Percentiles rank a stretch among this genome's conserved stretches.
These are phyloP conservation scores for Aphelenchoides fujianensis DNA, from an alignment of 1,140 invertebrate species.

Conservation along the genomic window DNA sequence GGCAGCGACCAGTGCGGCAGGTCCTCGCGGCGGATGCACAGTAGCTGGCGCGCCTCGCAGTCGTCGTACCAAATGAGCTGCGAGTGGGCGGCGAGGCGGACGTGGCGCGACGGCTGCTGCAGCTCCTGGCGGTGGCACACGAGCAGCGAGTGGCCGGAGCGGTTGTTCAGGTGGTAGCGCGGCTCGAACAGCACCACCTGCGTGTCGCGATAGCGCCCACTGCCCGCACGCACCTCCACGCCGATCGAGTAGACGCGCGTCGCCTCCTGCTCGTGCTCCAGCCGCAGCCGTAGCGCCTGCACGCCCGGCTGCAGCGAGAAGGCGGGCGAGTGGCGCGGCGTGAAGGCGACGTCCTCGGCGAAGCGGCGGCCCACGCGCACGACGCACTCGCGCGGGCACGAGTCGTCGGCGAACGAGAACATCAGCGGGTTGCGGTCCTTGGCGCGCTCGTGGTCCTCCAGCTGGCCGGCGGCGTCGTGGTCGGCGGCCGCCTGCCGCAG, in stretches of 20 bases:
- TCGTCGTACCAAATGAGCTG: slow-evolving; percentile 73
- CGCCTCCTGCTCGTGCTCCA: slow-evolving; percentile 69
- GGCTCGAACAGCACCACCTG: slow-evolving; percentile 88
- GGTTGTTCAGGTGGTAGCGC: slow-evolving; percentile 86
- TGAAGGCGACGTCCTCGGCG: slow-evolving; percentile 57
- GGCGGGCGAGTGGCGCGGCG: slow-evolving; percentile 61
- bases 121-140: slow-evolving; percentile 75
- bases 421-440: slow-evolving; percentile 85
- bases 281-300: slow-evolving; percentile 69
- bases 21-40: slow-evolving; percentile 78
- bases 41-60: slow-evolving; percentile 73
- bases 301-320: slow-evolving; percentile 78
- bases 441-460: slow-evolving; percentile 72
- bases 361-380: slow-evolving; percentile 72
- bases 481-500: no score
- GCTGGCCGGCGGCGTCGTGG: no score
- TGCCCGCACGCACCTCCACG: slow-evolving; percentile 73
- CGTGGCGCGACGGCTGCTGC: slow-evolving; percentile 38
- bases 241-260: slow-evolving; percentile 72
- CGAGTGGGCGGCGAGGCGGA: slow-evolving; percentile 74
- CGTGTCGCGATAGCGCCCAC: slow-evolving; percentile 81
- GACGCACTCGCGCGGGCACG: slow-evolving; percentile 67
- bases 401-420: slow-evolving; percentile 85
- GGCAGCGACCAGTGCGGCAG: slow-evolving; percentile 86
- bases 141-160: slow-evolving; percentile 75